These are phyloP conservation scores for Hypsibius dujardini DNA, from an alignment of 1,140 invertebrate genomes.

Conservation along the genomic window DNA sequence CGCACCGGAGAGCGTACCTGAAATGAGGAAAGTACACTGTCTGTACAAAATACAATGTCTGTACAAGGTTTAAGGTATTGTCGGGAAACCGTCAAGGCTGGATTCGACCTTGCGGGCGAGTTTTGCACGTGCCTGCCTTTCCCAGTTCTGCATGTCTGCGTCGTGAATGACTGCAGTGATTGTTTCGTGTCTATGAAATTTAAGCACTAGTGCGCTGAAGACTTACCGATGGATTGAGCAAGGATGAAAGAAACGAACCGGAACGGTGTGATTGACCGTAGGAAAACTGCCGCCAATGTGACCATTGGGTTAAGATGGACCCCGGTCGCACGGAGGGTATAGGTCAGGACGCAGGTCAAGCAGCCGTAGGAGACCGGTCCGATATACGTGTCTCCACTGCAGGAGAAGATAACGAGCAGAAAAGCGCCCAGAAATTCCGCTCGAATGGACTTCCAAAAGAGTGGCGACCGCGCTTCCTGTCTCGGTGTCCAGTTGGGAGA, in stretches of 20 bases:
- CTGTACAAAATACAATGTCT: too few species aligned
- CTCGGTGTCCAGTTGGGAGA: neutral
- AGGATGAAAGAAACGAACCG: neutral
- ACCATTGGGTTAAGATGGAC: neutral
- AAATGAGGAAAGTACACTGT: neutral
- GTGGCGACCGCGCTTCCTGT: neutral
- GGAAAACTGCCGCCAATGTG: neutral
- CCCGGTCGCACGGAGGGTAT: neutral
- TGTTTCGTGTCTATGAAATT: too few species aligned
- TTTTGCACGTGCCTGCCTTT: too few species aligned
- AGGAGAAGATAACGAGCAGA: neutral
- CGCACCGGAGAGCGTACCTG: neutral
- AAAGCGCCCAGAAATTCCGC: neutral
- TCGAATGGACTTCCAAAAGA: slow-evolving; percentile 6
- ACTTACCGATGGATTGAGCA: neutral
- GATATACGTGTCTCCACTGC: neutral
- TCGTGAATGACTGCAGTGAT: too few species aligned
- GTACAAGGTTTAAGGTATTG: neutral
- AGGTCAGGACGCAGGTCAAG: neutral
- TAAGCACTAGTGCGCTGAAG: neutral
- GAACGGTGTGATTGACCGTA: neutral
- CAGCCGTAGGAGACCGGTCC: neutral
- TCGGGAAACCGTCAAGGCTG: too few species aligned
- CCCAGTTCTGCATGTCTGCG: too few species aligned
- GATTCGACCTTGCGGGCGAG: too few species aligned